phyloP scores from a whole-genome alignment of 2,797 vertebrate genomes.

The Melanotaenia parkinsoni region DNA sequence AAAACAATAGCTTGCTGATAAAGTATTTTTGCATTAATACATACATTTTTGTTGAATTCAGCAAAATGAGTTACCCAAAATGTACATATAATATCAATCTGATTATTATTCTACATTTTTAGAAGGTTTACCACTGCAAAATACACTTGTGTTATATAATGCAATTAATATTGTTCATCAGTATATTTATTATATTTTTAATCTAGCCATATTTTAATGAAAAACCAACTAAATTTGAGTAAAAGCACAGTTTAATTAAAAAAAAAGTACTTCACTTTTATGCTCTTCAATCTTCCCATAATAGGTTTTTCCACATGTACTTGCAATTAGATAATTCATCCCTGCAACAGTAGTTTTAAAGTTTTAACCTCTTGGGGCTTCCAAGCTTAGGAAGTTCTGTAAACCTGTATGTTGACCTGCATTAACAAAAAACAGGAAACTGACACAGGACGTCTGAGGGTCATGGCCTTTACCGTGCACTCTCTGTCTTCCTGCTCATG shows the following conservation, averaged over 20 bases:
- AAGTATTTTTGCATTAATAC: constrained; percentile 7
- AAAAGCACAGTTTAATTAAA: no score
- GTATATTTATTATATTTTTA: no score
- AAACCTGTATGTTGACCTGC: constrained; percentile 79
- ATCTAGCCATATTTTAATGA: neutral
- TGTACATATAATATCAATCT: neutral
- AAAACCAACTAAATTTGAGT: no score
- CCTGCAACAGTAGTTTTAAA: constrained; percentile 38
- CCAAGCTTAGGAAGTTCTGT: constrained; percentile 65
- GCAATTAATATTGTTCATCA: neutral
- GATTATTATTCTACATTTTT: neutral
- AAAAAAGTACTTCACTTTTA: no score
- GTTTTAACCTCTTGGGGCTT: constrained; percentile 30
- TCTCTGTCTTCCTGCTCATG: constrained; percentile 96
- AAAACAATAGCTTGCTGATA: neutral
- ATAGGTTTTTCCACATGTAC: neutral
- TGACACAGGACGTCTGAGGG: constrained; percentile 70
- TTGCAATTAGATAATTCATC: neutral
- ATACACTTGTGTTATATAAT: neutral
- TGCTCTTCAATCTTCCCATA: constrained; percentile 10
- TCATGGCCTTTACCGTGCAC: constrained; percentile 87
- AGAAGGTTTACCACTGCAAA: neutral
- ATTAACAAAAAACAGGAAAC: constrained; percentile 79
- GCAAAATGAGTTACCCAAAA: neutral
- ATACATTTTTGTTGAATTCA: neutral